Evolutionary conservation across 2,113 vertebrate species (phyloP), one percentile per base, ranked within the genome.

Genomic region (Hippocampus barbouri): DNA sequence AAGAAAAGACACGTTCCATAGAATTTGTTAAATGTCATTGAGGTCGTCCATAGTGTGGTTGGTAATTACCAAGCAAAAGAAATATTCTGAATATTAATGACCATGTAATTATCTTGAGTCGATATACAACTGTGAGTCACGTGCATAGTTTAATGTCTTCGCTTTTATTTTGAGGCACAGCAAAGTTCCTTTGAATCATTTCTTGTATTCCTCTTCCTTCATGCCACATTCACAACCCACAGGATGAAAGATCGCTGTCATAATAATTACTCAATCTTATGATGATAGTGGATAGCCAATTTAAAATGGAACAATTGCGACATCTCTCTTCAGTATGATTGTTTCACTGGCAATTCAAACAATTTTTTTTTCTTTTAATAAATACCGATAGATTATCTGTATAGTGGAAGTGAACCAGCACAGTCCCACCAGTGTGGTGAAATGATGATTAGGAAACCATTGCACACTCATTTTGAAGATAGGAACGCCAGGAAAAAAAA

Each of bases 1-100:
- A 30, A 61, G 14, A 64, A 64, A 64, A 70, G 27, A 66, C 20
- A 2, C 15, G 15, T 34, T 40, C 47, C 27, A 23, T n/a, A 63
- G 64, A 70, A 81, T 69, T 38, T 38, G 25, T 23, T 23, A 51
- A 18, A 65, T 23, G n/a, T 6, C 23, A n/a, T 54, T 16, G 23
- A 73, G 79, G 79, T 76, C 8, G 75, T 66, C 66, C 18, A 68
- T 16, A 16, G 38, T 25, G 63, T 73, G 70, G 67, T 68, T 34
- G 75, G 66, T 16, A 15, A 65, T 65, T 65, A 27, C 12, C 14
- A 25, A 43, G 34, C 8, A 11, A 41, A 63, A 27, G 25, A 59
- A 60, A 60, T 16, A 60, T 1, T 60, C 57, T n/a, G 10, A 61
- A 64, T 64, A 41, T 43, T 64, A 30, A 64, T 23, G 62, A 43